Evolutionary conservation across 2,888 invertebrate genomes (phyloP), one percentile per base, ranked within the genome.

Genomic region (Platycheirus albimanus): DNA sequence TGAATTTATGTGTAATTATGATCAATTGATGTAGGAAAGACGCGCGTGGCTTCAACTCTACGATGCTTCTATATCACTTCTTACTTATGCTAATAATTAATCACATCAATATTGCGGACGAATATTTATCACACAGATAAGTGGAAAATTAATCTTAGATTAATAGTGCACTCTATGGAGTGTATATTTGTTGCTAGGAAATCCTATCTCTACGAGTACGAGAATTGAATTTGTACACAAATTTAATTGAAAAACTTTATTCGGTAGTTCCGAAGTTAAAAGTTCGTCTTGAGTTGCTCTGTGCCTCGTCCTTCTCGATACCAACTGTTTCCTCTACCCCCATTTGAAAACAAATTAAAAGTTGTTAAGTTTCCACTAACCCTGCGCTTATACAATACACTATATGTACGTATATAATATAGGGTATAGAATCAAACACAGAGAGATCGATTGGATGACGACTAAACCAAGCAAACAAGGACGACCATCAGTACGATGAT

Each of bases 191-290:
- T 74, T 66, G 10, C 13, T 64, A 17, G 71, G 30, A 52, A 6
- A 54, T 24, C 13, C 38, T 41, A 38, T 10, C 61, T 67, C 67
- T 36, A 61, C 72, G 56, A 52, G 45, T 63, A 52, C 63, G 72
- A 64, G 67, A 78, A 83, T 78, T 72, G 78, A 83, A 83, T 83
- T 83, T 78, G 83, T 83, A 78, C 78, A 83, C 78, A 83, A 78
- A 83, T 83, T 83, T 83, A 83, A 83, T 83, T 83, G 83, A 83
- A 83, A 83, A 83, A 83, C 72, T 83, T 83, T 83, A 78, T 69
- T 78, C 51, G 43, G 83, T 78, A 83, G 78, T 78, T 83, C 10
- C 24, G 11, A 74, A 78, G 78, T 83, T 72, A 58, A 83, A 77
- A 83, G 78, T 83, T 83, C 52, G 72, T 49, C 83, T 72, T 67